Conservation (phyloP, 2,797 vertebrate genomes). For the Pitangus sulphuratus region DNA sequence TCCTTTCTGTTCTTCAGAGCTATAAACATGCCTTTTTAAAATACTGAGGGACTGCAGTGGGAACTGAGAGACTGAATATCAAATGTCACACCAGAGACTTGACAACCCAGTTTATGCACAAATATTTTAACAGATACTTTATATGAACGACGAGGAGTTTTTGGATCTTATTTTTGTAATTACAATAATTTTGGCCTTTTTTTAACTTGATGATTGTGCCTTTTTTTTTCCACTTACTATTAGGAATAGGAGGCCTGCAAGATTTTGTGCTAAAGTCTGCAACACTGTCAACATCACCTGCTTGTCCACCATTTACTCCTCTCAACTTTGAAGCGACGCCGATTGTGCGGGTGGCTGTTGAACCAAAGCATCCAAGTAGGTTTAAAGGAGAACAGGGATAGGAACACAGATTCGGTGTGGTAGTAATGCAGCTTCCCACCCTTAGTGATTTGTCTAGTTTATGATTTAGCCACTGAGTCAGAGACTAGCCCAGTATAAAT, state of each 20-base stretch:
- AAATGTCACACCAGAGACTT: background rate
- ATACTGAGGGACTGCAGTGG: background rate
- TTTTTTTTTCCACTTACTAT: background rate
- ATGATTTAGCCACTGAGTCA: background rate
- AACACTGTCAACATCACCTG: constrained; percentile 86
- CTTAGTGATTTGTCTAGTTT: background rate
- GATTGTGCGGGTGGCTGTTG: constrained; percentile 93
- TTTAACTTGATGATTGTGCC: background rate
- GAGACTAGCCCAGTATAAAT: background rate
- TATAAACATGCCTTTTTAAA: background rate
- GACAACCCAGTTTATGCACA: background rate
- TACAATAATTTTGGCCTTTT: background rate
- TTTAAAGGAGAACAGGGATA: background rate
- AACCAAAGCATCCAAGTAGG: constrained; percentile 95
- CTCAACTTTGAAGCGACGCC: constrained; percentile 93
- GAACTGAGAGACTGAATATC: background rate
- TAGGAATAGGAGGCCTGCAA: constrained; percentile 92
- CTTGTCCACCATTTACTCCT: constrained; percentile 91
- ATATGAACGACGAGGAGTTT: background rate
- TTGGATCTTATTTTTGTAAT: background rate
- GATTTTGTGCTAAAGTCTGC: constrained; percentile 93
- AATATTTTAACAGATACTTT: background rate
- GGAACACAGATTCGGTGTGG: background rate
- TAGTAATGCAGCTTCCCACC: background rate
- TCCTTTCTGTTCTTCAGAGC: background rate